Evolutionary conservation across 1,140 invertebrate genomes (phyloP).

Genomic region (Drosophila varians): DNA sequence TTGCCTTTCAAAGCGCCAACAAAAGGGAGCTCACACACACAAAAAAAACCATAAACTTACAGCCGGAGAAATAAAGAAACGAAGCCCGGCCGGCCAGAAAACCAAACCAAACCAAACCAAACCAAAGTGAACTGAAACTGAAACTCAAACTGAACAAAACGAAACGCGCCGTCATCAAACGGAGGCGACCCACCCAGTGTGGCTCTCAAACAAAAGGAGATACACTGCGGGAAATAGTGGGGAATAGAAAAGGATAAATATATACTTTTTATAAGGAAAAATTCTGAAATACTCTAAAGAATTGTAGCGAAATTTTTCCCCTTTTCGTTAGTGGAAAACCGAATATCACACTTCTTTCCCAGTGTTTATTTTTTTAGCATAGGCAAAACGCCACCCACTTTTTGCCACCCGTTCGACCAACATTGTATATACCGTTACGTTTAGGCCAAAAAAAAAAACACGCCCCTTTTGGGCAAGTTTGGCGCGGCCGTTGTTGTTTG

Average conservation of each 20-base stretch:
- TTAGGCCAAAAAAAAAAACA: not conserved
- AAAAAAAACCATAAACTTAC: not conserved
- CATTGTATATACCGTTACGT: not conserved
- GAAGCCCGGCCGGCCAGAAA: constrained; percentile 1
- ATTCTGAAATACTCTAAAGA: no score
- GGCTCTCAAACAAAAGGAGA: not conserved
- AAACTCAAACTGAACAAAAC: not conserved
- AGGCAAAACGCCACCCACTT: not conserved
- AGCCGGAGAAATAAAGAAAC: constrained; percentile 1
- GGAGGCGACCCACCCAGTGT: not conserved
- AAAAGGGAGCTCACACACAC: not conserved
- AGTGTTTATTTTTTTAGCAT: not conserved
- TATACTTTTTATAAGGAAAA: not conserved
- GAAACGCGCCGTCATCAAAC: not conserved
- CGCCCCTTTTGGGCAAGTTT: not conserved
- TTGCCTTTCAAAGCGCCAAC: constrained; percentile 22
- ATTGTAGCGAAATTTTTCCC: no score
- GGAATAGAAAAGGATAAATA: not conserved
- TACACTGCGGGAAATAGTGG: not conserved
- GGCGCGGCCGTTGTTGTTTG: not conserved
- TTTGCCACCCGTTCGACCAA: not conserved
- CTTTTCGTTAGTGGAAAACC: no score
- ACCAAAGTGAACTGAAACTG: not conserved
- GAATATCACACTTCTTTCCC: no score
- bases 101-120: constrained; percentile 12